Evolutionary conservation across 1,140 invertebrate species (phyloP).

Genomic region (Diachasmimorpha longicaudata): DNA sequence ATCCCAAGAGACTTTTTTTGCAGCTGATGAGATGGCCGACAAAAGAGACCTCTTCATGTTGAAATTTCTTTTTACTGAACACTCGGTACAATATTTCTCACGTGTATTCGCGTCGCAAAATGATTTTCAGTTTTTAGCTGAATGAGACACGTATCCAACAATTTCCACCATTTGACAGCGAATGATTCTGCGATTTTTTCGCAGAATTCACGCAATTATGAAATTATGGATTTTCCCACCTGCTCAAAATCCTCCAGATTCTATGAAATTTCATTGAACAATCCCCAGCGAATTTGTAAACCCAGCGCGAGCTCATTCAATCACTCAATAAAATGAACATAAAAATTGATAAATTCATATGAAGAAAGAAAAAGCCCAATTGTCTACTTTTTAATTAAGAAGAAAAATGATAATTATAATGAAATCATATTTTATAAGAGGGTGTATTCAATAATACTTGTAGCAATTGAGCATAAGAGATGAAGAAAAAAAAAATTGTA

Average conservation of each 20-base stretch:
- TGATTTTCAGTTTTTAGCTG: too few species aligned
- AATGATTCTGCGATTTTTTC: too few species aligned
- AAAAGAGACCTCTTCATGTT: too few species aligned
- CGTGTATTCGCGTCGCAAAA: too few species aligned
- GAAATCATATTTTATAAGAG: constrained; percentile 41
- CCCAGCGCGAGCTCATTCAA: constrained; percentile 30
- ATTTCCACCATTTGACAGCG: too few species aligned
- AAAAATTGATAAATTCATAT: constrained; percentile 12
- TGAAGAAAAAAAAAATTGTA: constrained; percentile 17
- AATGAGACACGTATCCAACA: too few species aligned
- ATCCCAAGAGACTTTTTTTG: too few species aligned
- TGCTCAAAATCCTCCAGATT: not conserved
- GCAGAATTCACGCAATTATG: too few species aligned
- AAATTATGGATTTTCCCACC: too few species aligned
- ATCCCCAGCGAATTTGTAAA: not conserved
- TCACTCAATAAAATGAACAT: constrained; percentile 25
- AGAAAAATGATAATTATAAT: constrained; percentile 33
- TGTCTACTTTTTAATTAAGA: constrained; percentile 39
- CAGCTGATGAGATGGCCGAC: too few species aligned
- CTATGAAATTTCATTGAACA: not conserved
- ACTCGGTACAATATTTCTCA: too few species aligned
- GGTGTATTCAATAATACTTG: constrained; percentile 36
- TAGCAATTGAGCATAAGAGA: constrained; percentile 34
- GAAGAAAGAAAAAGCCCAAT: constrained; percentile 21
- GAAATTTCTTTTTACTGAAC: too few species aligned